Base-by-base conservation (phyloP, 1,140 invertebrate genomes). In the Neelides sp. region DNA sequence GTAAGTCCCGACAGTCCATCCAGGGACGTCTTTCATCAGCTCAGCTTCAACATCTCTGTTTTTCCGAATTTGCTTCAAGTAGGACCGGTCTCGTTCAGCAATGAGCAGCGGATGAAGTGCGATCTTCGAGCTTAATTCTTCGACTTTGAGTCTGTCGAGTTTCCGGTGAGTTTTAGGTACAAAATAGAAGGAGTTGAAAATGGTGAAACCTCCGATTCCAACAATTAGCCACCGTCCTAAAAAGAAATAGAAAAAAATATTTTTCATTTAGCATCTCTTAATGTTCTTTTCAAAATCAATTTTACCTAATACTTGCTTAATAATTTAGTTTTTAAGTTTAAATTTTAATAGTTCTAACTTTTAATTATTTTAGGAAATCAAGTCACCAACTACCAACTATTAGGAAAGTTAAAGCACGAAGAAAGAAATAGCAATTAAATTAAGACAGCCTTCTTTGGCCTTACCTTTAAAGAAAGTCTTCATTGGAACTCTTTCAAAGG, bases 1-100 rank as follows among this genome's bases (percentile, higher is more conserved):
- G 62, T 76, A 83, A 4, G 84, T 93, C 13, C 89, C 89, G 20
- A 85, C 79, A 70, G 80, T 78, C 90, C 90, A 94, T 61, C 83
- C 84, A 50, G 80, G 78, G 3, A 88, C 83, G 67, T 91, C 77
- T 50, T 78, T 78, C 90, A 93, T 94, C 8, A 94, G 69, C 51
- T 85, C 75, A 35, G 73, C 74, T 68, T 95, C 89, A 48, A 82
- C 80, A 43, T 92, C 85, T 15, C 85, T 74, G 68, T 89, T 90
- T 39, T 72, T 73, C 44, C 80, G 72, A 2, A 87, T 46, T 62
- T 89, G 82, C 61, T 85, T 90, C 63, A 95, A 67, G 61, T 69
- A 87, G 71, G 75, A 75, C 58, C 87, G 68, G 64, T 92, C 85
- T 58, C 78, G 72, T 69, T 92, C 88, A 5, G 88, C 88, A 23